phyloP scores from a whole-genome alignment of 2,888 invertebrate species.

The Eilema sororculum region DNA sequence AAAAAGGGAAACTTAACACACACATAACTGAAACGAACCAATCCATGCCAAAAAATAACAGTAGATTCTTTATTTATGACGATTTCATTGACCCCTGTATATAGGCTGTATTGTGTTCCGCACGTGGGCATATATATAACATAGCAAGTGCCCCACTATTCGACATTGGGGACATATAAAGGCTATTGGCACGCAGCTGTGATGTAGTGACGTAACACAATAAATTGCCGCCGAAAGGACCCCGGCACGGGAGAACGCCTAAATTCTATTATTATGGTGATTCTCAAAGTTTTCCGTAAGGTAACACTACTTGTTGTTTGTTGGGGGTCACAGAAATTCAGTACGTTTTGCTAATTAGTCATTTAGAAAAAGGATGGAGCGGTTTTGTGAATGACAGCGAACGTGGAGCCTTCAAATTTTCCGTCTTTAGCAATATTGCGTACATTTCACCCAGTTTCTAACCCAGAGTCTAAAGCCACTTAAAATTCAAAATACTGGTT shows the following conservation, averaged over 20 bases:
- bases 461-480: no score
- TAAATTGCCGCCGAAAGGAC: constrained; percentile 35
- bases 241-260: constrained; percentile 22
- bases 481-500: no score
- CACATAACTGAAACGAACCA: background rate
- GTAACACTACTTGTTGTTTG: background rate
- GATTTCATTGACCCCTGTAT: constrained; percentile 3
- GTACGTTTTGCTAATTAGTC: no score
- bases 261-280: constrained; percentile 35
- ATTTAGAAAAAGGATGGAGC: no score
- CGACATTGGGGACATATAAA: constrained; percentile 17
- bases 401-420: no score
- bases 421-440: no score
- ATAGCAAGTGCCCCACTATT: constrained; percentile 2
- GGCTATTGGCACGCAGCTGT: constrained; percentile 29
- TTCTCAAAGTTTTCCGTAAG: constrained; percentile 32
- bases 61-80: background rate
- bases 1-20: background rate
- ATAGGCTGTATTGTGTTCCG: background rate
- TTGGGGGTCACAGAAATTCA: background rate
- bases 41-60: background rate
- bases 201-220: constrained; percentile 31
- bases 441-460: no score
- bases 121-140: background rate
- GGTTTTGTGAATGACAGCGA: no score